Evolutionary conservation across 2,797 vertebrate species (phyloP).

Genomic region (Aythya fuligula): DNA sequence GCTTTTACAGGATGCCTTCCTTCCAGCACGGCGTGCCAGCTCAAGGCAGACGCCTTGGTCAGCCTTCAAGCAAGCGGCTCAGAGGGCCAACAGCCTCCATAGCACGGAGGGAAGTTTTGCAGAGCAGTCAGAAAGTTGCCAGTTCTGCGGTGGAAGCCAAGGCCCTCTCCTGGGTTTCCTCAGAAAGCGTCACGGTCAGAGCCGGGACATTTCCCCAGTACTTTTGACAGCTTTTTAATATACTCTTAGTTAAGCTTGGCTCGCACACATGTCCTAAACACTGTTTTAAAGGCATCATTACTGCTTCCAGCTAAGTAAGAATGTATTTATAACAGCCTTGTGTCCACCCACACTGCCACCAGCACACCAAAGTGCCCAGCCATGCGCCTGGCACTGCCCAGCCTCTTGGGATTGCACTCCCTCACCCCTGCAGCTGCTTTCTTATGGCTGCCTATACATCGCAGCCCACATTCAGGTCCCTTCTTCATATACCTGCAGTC

Average conservation of each 20-base stretch:
- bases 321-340: neutral
- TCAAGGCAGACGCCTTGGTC: neutral
- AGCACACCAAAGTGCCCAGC: neutral
- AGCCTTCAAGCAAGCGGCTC: neutral
- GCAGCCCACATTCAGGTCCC: neutral
- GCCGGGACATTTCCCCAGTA: neutral
- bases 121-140: neutral
- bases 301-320: neutral
- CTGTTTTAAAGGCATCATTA: neutral
- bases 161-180: neutral
- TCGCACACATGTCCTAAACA: accelerated
- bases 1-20: neutral
- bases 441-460: neutral
- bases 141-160: neutral
- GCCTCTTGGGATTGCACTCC: accelerated
- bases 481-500: neutral
- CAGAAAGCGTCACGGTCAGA: neutral
- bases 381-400: accelerated
- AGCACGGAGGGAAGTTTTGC: neutral
- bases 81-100: neutral
- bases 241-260: neutral
- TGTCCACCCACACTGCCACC: accelerated
- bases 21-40: conserved; percentile 30
- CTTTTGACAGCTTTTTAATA: neutral
- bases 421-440: neutral